phyloP scores from a whole-genome alignment of 1,140 invertebrate species.

The Campodea augens region DNA sequence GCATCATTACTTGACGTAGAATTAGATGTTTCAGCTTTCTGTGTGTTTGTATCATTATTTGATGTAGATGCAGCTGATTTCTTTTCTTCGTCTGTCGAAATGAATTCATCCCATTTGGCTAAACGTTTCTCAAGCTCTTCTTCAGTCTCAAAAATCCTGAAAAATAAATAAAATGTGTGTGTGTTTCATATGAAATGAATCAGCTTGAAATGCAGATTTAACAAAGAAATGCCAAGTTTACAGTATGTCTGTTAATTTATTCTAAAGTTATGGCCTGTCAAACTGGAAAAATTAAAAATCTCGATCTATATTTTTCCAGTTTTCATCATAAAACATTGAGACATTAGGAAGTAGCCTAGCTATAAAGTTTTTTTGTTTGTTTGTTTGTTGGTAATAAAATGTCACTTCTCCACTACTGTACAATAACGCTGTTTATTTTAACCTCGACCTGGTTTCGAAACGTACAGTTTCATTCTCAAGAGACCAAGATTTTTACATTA shows the following conservation, averaged over 20 bases:
- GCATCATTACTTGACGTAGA: background rate
- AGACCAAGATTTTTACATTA: no score
- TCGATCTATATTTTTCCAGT: no score
- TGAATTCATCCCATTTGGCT: constrained; percentile 71
- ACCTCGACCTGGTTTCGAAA: no score
- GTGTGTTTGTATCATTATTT: background rate
- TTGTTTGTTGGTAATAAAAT: no score
- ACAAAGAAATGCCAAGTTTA: background rate
- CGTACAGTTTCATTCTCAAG: no score
- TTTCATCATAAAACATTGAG: no score
- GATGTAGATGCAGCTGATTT: constrained; percentile 6
- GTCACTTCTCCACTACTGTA: no score
- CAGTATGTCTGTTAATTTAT: no score
- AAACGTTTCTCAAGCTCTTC: constrained; percentile 62
- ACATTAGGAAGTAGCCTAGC: background rate
- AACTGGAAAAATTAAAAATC: no score
- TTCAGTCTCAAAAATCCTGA: constrained; percentile 69
- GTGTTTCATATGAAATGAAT: background rate
- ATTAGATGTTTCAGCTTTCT: background rate
- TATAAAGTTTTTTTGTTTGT: constrained; percentile 2
- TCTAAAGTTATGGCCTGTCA: no score
- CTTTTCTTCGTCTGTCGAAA: constrained; percentile 34
- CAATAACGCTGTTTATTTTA: no score
- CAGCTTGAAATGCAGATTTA: no score
- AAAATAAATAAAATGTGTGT: constrained; percentile 13